Percentiles rank a stretch among this genome's conserved stretches.
Evolutionary conservation across 2,797 vertebrate species (phyloP).

Genomic region (Oreochromis grahami): DNA sequence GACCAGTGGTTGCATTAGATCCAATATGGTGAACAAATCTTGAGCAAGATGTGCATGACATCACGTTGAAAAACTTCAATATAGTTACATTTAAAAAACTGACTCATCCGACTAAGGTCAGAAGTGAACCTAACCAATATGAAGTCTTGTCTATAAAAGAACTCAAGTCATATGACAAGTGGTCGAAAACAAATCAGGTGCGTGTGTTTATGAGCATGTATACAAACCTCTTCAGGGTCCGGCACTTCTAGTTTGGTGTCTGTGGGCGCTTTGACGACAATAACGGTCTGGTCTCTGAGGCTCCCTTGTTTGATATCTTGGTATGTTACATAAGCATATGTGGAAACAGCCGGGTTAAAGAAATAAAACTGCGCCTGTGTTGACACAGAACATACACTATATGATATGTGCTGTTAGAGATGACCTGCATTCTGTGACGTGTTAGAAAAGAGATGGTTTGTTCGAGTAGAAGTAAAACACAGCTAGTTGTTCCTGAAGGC

Average conservation of each 20-base stretch:
- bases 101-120: fast-evolving
- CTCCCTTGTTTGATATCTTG: conserved; percentile 91
- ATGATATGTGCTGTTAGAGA: not conserved
- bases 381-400: not conserved
- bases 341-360: conserved; percentile 65
- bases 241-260: conserved; percentile 98
- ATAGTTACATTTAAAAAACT: not conserved
- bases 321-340: conserved; percentile 93
- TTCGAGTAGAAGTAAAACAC: not conserved
- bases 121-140: not conserved
- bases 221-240: conserved; percentile 88
- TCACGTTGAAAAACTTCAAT: not conserved
- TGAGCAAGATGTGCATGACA: not conserved
- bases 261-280: conserved; percentile 93
- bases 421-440: not conserved
- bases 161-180: not conserved
- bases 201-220: not conserved
- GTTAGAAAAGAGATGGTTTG: not conserved
- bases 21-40: not conserved
- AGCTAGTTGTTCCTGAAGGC: not conserved
- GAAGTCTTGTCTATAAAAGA: not conserved
- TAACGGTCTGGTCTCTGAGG: conserved; percentile 95
- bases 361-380: not conserved
- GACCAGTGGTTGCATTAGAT: not conserved
- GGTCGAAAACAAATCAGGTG: not conserved